phyloP scores from a whole-genome alignment of 2,888 invertebrate species.

The Acanthosepion lycidas region DNA sequence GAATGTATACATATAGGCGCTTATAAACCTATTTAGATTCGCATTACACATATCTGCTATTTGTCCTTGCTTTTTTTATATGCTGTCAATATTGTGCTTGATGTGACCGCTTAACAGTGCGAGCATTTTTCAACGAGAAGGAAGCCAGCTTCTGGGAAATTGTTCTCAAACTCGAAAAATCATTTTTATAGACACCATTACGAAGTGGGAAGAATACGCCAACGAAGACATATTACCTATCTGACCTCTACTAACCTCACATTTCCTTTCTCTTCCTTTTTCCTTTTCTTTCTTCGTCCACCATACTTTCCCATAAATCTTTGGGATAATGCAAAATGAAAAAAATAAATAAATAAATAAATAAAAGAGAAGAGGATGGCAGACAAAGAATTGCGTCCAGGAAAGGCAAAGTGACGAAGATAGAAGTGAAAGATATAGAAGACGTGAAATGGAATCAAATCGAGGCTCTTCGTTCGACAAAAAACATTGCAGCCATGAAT shows the following conservation, averaged over 20 bases:
- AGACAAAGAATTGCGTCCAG: background rate
- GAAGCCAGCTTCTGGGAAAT: background rate
- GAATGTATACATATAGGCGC: background rate
- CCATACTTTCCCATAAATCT: background rate
- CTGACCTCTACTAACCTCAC: background rate
- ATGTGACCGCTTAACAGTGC: background rate
- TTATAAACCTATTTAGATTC: background rate
- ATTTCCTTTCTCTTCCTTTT: background rate
- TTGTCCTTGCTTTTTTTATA: background rate
- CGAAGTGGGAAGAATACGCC: background rate
- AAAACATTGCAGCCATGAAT: background rate
- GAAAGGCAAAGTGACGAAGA: background rate
- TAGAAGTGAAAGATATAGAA: background rate
- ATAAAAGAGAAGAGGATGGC: background rate
- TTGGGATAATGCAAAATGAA: background rate
- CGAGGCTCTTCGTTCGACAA: background rate
- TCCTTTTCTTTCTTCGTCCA: background rate
- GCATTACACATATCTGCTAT: background rate
- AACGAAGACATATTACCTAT: constrained; percentile 33
- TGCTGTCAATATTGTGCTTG: background rate
- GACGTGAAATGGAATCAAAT: background rate
- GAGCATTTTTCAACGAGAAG: background rate
- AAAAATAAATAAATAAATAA: background rate
- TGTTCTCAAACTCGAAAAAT: background rate
- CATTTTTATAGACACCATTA: background rate